A percentile compares a stretch with the other conserved stretches of the same genome.
Evolutionary conservation across 2,888 invertebrate genomes (phyloP).

Genomic region (Gerris lacustris): DNA sequence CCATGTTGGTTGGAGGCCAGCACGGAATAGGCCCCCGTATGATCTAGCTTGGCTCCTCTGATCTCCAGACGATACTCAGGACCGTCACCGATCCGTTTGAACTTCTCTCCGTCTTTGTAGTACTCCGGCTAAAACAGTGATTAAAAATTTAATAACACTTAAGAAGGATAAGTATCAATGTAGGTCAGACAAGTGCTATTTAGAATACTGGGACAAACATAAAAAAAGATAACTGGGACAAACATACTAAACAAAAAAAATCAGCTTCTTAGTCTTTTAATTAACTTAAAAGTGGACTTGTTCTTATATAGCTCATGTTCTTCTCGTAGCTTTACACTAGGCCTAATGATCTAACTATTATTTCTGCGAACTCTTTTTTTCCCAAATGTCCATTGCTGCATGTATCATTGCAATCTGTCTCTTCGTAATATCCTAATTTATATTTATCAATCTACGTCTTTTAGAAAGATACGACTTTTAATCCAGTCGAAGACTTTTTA

Average conservation of each 20-base stretch:
- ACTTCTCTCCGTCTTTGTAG: constrained; percentile 73
- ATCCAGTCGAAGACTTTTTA: no score
- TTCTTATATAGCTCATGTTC: no score
- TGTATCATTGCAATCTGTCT: no score
- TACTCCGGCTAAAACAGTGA: constrained; percentile 60
- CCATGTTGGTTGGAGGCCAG: constrained; percentile 72
- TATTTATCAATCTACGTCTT: no score
- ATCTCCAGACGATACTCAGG: constrained; percentile 74
- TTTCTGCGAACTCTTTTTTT: no score
- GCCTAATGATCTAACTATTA: no score
- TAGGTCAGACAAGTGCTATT: neutral
- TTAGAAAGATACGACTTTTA: no score
- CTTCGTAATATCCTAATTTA: no score
- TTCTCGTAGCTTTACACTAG: no score
- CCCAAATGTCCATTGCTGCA: no score
- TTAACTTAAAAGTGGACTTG: no score
- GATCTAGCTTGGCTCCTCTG: constrained; percentile 72
- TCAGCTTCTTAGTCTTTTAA: no score
- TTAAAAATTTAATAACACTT: constrained; percentile 9
- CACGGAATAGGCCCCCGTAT: constrained; percentile 75
- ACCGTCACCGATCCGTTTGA: constrained; percentile 60
- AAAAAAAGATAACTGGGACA: neutral
- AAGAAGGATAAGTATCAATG: neutral
- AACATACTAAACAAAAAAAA: neutral
- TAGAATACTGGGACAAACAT: neutral